phyloP scores from a whole-genome alignment of 2,888 invertebrate genomes.

The Drosophila formosana region DNA sequence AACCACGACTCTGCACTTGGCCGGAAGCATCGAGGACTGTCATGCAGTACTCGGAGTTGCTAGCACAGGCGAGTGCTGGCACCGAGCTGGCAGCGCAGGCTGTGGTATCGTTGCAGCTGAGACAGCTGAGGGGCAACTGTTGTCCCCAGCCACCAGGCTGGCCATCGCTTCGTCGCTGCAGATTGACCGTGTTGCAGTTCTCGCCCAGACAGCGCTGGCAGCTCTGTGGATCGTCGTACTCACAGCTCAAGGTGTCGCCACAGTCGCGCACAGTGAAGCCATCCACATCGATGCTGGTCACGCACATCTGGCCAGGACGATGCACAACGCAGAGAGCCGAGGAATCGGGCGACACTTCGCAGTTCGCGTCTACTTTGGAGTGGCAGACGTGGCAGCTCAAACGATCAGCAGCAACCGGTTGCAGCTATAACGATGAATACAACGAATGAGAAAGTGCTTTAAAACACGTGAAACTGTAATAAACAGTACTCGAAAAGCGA shows the following conservation, averaged over 20 bases:
- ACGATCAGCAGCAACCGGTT: constrained; percentile 75
- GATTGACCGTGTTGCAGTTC: constrained; percentile 73
- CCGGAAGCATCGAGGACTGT: constrained; percentile 72
- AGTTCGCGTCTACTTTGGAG: constrained; percentile 55
- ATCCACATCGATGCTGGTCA: constrained; percentile 55
- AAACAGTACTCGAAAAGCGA: no score
- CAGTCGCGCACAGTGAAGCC: constrained; percentile 80
- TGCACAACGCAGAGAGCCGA: constrained; percentile 64
- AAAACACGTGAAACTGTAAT: no score
- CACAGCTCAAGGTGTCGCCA: constrained; percentile 63
- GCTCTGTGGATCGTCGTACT: constrained; percentile 13
- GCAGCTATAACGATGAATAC: constrained; percentile 56
- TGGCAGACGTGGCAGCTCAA: constrained; percentile 75
- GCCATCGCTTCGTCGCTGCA: constrained; percentile 70
- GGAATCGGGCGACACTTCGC: constrained; percentile 61
- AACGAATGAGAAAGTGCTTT: no score
- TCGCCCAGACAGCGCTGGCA: constrained; percentile 69
- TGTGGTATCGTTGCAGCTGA: constrained; percentile 55
- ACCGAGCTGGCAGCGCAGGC: constrained; percentile 42
- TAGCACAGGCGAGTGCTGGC: constrained; percentile 22
- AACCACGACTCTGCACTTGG: constrained; percentile 71
- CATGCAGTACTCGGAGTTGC: constrained; percentile 71
- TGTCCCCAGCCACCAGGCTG: constrained; percentile 81
- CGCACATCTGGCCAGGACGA: constrained; percentile 59
- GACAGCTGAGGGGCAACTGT: constrained; percentile 74